Conservation (phyloP, 2,797 vertebrate species). For the Scyliorhinus canicula region DNA sequence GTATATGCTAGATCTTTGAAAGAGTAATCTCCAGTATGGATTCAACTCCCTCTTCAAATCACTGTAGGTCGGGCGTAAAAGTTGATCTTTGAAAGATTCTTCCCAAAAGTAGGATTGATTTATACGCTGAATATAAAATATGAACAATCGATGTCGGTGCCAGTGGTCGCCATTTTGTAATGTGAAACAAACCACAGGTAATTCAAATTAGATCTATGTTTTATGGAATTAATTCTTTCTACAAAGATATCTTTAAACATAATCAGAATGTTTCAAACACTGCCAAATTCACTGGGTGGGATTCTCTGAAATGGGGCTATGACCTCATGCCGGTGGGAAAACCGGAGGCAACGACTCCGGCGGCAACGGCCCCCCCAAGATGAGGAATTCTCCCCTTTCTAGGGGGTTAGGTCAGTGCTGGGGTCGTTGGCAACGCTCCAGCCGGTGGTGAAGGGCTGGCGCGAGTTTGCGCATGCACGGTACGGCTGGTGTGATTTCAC, state of each 20-base stretch:
- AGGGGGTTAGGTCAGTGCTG: too few species aligned
- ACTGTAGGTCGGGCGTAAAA: not conserved
- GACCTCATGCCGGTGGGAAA: too few species aligned
- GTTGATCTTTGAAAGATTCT: not conserved
- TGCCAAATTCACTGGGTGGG: not conserved
- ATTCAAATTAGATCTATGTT: not conserved
- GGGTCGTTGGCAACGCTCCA: too few species aligned
- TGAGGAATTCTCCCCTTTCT: too few species aligned
- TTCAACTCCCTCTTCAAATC: not conserved
- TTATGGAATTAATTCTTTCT: not conserved
- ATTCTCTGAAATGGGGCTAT: too few species aligned
- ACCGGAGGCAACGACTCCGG: too few species aligned
- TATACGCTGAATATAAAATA: not conserved
- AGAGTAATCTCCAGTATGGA: not conserved
- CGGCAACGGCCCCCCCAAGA: too few species aligned
- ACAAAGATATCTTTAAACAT: too few species aligned
- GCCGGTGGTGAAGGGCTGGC: too few species aligned
- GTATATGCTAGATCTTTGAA: not conserved
- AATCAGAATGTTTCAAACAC: not conserved
- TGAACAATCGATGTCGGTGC: not conserved
- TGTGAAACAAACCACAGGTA: not conserved
- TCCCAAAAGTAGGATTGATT: not conserved
- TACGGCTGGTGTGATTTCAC: too few species aligned
- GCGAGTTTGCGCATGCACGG: too few species aligned
- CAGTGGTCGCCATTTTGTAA: not conserved